Evolutionary conservation across 2,888 invertebrate species (phyloP).

Genomic region (Callosobruchus maculatus): DNA sequence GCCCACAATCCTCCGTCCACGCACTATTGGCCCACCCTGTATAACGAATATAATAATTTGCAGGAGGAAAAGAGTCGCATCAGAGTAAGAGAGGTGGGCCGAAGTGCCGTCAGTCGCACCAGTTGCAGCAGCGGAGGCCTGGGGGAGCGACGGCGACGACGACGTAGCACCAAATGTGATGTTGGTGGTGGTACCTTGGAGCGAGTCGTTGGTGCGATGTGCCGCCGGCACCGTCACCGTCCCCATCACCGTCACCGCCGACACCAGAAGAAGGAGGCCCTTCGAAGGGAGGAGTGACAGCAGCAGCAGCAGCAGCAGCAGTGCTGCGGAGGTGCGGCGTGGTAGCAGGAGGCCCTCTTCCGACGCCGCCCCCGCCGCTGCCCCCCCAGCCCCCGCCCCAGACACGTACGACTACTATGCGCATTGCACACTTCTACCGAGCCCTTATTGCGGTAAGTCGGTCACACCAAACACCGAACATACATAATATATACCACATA

Average conservation of each 20-base stretch:
- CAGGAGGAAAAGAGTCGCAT: no score
- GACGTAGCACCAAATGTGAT: neutral
- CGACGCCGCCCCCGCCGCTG: neutral
- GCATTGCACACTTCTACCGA: constrained; percentile 59
- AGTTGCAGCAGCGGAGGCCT: neutral
- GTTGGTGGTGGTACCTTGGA: neutral
- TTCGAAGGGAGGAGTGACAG: neutral
- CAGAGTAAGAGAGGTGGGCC: no score
- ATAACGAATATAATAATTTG: no score
- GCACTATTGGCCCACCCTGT: no score
- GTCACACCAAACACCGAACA: no score
- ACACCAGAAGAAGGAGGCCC: neutral
- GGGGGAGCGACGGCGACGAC: neutral
- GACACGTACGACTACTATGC: constrained; percentile 69
- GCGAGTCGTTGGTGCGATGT: neutral
- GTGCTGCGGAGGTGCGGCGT: no score
- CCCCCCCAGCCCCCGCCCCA: constrained; percentile 49
- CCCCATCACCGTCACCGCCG: no score
- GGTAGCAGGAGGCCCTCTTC: neutral
- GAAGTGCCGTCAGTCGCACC: neutral
- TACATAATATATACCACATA: no score
- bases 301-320: neutral
- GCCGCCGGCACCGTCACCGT: neutral
- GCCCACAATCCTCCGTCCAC: no score
- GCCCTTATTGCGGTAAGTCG: constrained; percentile 75